These are phyloP conservation scores for Enteromius paludinosus DNA, from an alignment of 2,797 vertebrate genomes.

Conservation along the genomic window DNA sequence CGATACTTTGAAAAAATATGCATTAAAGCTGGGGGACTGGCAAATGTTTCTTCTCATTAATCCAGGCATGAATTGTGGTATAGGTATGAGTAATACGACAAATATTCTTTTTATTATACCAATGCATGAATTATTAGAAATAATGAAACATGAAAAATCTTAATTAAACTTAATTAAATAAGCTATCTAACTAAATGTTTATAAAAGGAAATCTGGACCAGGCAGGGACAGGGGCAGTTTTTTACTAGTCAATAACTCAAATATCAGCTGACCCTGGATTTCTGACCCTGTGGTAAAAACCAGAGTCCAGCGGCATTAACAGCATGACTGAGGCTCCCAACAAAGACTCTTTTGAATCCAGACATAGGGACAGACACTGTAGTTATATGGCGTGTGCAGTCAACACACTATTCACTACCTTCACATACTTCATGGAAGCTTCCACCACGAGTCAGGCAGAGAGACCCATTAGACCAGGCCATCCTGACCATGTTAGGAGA, in stretches of 20 bases:
- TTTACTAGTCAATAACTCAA: neutral
- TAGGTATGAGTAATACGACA: neutral
- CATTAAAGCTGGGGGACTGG: neutral
- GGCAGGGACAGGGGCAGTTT: neutral
- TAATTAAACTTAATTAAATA: neutral
- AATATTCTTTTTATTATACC: neutral
- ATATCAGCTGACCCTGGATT: neutral
- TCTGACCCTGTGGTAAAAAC: neutral
- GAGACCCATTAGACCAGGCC: neutral
- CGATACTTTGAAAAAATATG: neutral
- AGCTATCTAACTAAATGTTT: neutral
- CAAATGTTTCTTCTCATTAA: neutral
- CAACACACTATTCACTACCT: too few species aligned
- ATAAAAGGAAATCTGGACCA: neutral
- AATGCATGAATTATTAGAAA: neutral
- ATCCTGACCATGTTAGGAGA: neutral
- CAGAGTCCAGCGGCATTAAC: neutral
- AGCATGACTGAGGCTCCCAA: neutral
- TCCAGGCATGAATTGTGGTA: neutral
- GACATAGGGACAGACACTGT: neutral
- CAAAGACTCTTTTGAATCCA: neutral
- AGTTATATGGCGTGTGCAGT: neutral
- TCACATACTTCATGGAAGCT: neutral
- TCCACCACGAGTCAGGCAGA: neutral
- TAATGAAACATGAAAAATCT: neutral